Evolutionary conservation across 1,140 invertebrate genomes (phyloP).

Genomic region (Aphelinus atriplicis): DNA sequence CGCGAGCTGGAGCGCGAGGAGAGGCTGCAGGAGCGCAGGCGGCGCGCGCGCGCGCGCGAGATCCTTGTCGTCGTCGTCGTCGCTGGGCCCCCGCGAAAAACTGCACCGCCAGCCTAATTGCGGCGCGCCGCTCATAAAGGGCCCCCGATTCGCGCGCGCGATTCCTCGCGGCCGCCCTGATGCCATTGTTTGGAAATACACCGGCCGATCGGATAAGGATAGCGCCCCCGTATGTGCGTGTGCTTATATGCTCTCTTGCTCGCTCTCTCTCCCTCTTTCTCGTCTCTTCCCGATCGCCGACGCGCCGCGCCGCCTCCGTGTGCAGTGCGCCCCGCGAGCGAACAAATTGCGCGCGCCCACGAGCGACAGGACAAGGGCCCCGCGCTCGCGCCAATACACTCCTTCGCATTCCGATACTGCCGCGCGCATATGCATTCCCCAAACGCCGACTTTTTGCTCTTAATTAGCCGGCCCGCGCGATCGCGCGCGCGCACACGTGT

Average conservation of each 20-base stretch:
- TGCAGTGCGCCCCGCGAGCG: too few relatives aligned
- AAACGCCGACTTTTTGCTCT: too few relatives aligned
- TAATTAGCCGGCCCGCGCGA: too few relatives aligned
- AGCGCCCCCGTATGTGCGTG: conserved; percentile 28
- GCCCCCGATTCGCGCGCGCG: too few relatives aligned
- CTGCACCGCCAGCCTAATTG: conserved; percentile 5
- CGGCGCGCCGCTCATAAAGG: not conserved
- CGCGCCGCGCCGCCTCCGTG: conserved; percentile 47
- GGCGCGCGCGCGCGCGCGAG: not conserved
- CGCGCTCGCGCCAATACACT: conserved; percentile 1
- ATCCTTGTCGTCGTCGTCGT: not conserved
- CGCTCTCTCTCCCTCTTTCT: conserved; percentile 36
- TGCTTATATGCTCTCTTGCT: conserved; percentile 52
- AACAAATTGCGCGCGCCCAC: conserved; percentile 27
- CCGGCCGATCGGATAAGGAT: conserved; percentile 54
- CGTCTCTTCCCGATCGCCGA: conserved; percentile 8
- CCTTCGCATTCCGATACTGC: conserved; percentile 41
- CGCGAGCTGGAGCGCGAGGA: not conserved
- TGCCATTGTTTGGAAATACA: conserved; percentile 64
- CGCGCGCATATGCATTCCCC: too few relatives aligned
- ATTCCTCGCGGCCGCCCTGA: not conserved
- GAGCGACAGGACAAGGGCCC: conserved; percentile 13
- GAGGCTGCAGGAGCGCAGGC: too few relatives aligned
- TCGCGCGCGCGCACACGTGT: too few relatives aligned
- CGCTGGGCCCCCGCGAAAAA: not conserved